Evolutionary conservation across 2,113 vertebrate genomes (phyloP).

Genomic region (Galemys pyrenaicus): DNA sequence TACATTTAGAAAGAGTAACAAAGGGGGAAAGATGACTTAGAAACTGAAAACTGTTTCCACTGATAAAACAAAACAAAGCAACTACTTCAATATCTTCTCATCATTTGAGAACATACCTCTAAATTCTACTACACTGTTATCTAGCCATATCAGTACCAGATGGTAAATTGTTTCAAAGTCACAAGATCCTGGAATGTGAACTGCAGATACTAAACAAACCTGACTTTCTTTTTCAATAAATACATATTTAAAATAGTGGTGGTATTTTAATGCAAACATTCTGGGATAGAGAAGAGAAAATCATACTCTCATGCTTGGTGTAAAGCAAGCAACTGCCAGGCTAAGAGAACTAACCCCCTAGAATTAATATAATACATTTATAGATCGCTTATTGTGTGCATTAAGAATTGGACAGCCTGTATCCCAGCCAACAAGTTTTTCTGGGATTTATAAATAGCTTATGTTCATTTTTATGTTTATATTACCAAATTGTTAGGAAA

Average conservation of each 20-base stretch:
- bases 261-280: neutral
- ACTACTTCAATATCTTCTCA: conserved; percentile 13
- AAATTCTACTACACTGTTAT: conserved; percentile 31
- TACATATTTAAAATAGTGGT: conserved; percentile 40
- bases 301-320: neutral
- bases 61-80: neutral
- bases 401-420: neutral
- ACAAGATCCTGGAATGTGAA: conserved; percentile 43
- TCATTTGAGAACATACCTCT: neutral
- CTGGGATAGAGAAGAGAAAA: conserved; percentile 15
- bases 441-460: conserved; percentile 37
- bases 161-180: conserved; percentile 29
- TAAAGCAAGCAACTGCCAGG: neutral
- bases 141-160: neutral
- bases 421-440: conserved; percentile 6
- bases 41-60: conserved; percentile 22
- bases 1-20: neutral
- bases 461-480: conserved; percentile 55
- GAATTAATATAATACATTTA: neutral
- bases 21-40: neutral
- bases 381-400: neutral
- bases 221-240: neutral
- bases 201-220: conserved; percentile 9
- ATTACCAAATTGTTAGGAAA: conserved; percentile 36
- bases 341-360: conserved; percentile 29